A percentile compares a stretch with the other conserved stretches of the same genome.
These are phyloP conservation scores for Drepanosiphum platanoidis DNA, from an alignment of 2,888 invertebrate genomes.

Conservation along the genomic window DNA sequence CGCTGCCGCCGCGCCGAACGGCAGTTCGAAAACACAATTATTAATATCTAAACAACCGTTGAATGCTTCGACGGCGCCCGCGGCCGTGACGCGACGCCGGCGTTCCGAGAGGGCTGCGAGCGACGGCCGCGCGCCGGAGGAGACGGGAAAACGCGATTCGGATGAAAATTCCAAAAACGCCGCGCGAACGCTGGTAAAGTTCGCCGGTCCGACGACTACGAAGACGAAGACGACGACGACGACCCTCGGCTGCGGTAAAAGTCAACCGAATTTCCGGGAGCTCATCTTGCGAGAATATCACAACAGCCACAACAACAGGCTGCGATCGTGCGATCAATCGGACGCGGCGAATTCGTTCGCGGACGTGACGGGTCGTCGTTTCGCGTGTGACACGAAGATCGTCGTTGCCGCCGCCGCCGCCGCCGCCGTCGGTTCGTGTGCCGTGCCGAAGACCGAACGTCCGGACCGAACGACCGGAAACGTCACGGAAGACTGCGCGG, in stretches of 20 bases:
- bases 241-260: background rate
- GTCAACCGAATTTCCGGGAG: conserved; percentile 39
- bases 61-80: conserved; percentile 66
- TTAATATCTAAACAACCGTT: background rate
- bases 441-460: background rate
- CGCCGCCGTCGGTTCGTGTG: background rate
- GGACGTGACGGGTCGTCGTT: background rate
- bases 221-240: conserved; percentile 69
- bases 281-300: conserved; percentile 46
- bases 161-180: background rate
- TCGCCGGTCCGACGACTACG: conserved; percentile 64
- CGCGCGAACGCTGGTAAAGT: background rate
- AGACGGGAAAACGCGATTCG: background rate
- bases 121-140: background rate
- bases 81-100: conserved; percentile 9
- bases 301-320: background rate
- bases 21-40: background rate
- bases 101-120: background rate
- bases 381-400: too few species aligned
- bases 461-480: background rate
- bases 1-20: background rate
- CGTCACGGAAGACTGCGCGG: background rate
- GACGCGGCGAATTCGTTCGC: background rate
- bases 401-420: background rate
- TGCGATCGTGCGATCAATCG: background rate